Conservation (phyloP, 92 coral and sea anemone genomes). For the Micromussa lordhowensis region DNA sequence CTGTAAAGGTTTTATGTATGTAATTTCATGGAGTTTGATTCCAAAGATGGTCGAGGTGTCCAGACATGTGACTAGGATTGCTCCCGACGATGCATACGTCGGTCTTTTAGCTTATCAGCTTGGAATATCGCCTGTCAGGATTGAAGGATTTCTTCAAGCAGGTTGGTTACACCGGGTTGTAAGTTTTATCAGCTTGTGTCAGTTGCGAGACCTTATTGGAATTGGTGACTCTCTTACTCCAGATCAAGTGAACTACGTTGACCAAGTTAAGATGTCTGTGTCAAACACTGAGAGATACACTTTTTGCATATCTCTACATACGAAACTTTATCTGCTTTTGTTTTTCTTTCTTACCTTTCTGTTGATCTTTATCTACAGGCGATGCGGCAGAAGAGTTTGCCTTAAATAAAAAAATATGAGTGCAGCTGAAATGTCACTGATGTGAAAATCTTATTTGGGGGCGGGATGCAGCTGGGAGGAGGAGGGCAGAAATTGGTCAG, state of each 20-base stretch:
- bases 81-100: conserved; percentile 84
- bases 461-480: too few species aligned
- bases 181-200: conserved; percentile 67
- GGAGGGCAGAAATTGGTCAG: too few species aligned
- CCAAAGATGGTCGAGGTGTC: conserved; percentile 73
- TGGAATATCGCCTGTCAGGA: conserved; percentile 55
- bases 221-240: conserved; percentile 82
- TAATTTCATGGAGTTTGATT: conserved; percentile 75
- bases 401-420: neutral
- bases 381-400: neutral
- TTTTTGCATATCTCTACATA: conserved; percentile 33
- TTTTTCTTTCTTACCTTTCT: neutral
- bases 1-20: conserved; percentile 84
- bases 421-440: neutral
- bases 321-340: conserved; percentile 12
- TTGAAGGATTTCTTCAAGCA: conserved; percentile 71
- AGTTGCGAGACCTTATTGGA: conserved; percentile 70
- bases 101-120: conserved; percentile 72
- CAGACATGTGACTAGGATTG: conserved; percentile 57
- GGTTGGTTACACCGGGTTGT: conserved; percentile 39
- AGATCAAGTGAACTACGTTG: conserved; percentile 69
- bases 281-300: neutral
- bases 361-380: neutral
- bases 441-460: too few species aligned
- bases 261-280: conserved; percentile 38